A percentile compares a stretch with the other conserved stretches of the same genome.
Evolutionary conservation across 2,113 vertebrate species (phyloP).

Genomic region (Lathamus discolor): DNA sequence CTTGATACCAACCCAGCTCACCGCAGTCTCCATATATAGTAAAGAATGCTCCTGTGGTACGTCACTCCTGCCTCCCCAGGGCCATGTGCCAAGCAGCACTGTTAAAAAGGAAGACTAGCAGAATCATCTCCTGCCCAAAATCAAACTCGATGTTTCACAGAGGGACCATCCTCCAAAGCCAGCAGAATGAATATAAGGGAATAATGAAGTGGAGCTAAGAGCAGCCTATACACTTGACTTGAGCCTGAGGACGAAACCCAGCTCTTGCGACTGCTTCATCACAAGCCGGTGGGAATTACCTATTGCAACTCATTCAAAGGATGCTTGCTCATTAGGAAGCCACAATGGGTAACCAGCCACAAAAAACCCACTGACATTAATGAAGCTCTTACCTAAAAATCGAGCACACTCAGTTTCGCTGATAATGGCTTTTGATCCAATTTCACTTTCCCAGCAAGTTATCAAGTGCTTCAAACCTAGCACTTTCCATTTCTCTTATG

Average conservation of each 20-base stretch:
- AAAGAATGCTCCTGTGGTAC: slow-evolving; percentile 28
- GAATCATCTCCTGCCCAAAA: background rate
- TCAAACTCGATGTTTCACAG: background rate
- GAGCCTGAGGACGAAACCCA: rapidly evolving
- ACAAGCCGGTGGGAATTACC: background rate
- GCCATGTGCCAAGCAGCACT: background rate
- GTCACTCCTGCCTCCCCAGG: background rate
- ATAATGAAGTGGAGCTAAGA: background rate
- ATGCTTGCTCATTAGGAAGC: background rate
- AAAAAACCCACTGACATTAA: background rate
- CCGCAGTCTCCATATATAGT: slow-evolving; percentile 39
- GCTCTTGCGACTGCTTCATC: background rate
- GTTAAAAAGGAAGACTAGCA: background rate
- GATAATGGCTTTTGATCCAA: background rate
- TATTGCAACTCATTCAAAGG: background rate
- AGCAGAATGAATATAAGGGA: background rate
- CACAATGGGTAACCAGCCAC: background rate
- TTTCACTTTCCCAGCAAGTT: background rate
- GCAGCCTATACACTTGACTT: background rate
- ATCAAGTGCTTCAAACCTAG: background rate
- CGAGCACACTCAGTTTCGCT: background rate
- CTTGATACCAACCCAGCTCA: background rate
- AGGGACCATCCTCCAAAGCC: background rate
- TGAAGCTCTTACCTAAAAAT: background rate
- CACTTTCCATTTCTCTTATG: background rate